phyloP scores from a whole-genome alignment of 2,113 vertebrate species.

The Aldabrachelys gigantea region DNA sequence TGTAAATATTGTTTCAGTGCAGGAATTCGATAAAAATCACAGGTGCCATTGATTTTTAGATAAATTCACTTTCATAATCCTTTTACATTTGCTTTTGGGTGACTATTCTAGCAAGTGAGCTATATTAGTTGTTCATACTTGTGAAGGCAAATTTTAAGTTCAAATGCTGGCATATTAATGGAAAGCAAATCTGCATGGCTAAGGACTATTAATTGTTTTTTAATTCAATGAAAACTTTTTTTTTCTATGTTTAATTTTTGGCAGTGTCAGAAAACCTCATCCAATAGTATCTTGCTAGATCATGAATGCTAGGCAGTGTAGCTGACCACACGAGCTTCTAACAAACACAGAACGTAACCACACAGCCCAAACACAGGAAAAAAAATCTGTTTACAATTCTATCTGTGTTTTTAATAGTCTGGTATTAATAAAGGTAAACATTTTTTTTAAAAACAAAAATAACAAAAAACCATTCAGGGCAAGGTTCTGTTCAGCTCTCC shows the following conservation, averaged over 20 bases:
- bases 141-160: constrained; percentile 28
- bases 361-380: not conserved
- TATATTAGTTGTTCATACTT: not conserved
- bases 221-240: not conserved
- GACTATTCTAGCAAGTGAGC: not conserved
- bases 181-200: constrained; percentile 6
- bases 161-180: not conserved
- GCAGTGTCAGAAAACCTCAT: not conserved
- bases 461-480: not conserved
- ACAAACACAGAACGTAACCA: not conserved
- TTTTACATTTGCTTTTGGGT: not conserved
- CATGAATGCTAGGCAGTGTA: not conserved
- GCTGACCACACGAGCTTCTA: no score
- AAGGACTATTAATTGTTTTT: not conserved
- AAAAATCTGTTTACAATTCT: no score
- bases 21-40: not conserved
- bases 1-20: not conserved
- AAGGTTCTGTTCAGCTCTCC: no score
- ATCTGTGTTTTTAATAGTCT: not conserved
- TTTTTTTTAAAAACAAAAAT: no score
- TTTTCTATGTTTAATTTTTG: not conserved
- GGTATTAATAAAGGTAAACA: no score
- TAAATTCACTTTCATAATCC: not conserved
- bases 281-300: not conserved
- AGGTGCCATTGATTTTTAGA: not conserved